A percentile compares a stretch with the other conserved stretches of the same genome.
Evolutionary conservation across 2,797 vertebrate species (phyloP).

Genomic region (Dendrocincla tyrannina): DNA sequence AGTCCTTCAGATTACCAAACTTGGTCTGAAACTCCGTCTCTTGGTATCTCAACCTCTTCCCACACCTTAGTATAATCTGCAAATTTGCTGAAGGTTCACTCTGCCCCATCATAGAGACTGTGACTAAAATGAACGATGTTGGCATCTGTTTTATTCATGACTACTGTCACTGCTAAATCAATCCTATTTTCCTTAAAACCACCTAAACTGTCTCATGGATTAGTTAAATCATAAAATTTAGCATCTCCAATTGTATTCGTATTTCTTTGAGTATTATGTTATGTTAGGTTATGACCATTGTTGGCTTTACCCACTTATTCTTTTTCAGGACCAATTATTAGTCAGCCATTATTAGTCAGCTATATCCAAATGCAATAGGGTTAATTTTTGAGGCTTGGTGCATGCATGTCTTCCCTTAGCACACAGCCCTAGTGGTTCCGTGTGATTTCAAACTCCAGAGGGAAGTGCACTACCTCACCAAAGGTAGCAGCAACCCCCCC

Average conservation of each 20-base stretch:
- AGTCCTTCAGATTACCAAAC: neutral
- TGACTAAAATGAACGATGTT: neutral
- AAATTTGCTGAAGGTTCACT: neutral
- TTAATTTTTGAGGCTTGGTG: neutral
- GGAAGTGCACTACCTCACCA: neutral
- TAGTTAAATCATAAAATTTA: neutral
- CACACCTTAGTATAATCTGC: neutral
- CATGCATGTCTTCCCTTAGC: neutral
- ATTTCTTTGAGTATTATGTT: neutral
- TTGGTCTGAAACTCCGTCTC: neutral
- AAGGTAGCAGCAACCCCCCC: neutral
- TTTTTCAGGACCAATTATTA: neutral
- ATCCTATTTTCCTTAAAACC: neutral
- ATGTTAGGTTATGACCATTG: neutral
- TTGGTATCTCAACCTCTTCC: neutral
- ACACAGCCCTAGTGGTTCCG: neutral
- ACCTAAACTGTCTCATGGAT: neutral
- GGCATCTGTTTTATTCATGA: neutral
- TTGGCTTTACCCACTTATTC: neutral
- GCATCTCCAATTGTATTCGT: neutral
- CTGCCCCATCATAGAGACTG: neutral
- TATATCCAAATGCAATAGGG: neutral
- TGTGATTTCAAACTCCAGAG: neutral
- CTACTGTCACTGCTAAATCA: neutral
- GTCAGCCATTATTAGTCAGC: neutral